Conservation (phyloP, 2,113 vertebrate genomes). For the Calypte anna region DNA sequence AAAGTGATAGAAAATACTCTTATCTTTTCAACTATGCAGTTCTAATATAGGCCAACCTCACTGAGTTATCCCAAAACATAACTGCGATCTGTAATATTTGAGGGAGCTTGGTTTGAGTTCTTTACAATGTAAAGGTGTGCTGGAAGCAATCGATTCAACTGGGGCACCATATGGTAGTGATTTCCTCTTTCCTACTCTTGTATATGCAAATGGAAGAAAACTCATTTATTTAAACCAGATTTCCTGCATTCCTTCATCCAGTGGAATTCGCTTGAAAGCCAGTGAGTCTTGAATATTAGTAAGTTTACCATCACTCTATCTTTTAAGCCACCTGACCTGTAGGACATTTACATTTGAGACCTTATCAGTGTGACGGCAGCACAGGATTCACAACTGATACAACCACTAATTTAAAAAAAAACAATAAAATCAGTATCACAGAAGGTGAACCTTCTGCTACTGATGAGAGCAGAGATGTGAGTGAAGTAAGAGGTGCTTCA, state of each 20-base stretch:
- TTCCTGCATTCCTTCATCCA: background rate
- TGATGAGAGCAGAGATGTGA: background rate
- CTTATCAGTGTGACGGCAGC: background rate
- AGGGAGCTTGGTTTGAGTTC: background rate
- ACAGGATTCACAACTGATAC: background rate
- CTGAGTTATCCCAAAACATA: background rate
- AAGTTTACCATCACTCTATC: background rate
- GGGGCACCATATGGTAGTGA: too few relatives aligned
- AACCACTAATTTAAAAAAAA: background rate
- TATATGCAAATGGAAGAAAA: background rate
- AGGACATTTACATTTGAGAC: background rate
- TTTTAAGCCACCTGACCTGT: fast-evolving
- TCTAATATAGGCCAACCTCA: background rate
- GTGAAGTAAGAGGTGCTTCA: background rate
- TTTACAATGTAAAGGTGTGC: background rate
- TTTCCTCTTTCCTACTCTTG: background rate
- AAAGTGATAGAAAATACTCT: background rate
- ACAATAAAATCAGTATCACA: background rate
- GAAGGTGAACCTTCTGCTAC: background rate
- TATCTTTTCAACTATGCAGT: fast-evolving
- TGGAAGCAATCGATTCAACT: background rate
- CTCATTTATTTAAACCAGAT: background rate
- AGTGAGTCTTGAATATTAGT: background rate
- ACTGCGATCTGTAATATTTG: background rate
- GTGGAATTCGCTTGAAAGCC: background rate